A percentile compares a stretch with the other conserved stretches of the same genome.
Conservation (phyloP, 2,113 vertebrate genomes). For the Thunnus thynnus region DNA sequence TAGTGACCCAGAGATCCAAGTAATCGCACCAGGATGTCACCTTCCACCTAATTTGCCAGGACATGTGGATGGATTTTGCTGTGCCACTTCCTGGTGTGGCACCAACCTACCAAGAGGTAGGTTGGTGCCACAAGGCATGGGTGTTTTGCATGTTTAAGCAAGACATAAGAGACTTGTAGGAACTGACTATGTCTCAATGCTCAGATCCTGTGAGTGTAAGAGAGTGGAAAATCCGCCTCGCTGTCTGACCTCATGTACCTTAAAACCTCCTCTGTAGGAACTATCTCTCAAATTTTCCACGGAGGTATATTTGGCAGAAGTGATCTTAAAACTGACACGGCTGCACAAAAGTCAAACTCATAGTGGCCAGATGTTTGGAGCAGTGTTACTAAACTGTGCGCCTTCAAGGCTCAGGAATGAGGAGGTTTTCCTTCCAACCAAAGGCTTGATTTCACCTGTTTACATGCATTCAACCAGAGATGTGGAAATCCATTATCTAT, state of each 20-base stretch:
- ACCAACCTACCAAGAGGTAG: too few relatives aligned
- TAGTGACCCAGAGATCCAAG: too few relatives aligned
- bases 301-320: slow-evolving; percentile 55
- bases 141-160: neutral
- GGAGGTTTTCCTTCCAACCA: slow-evolving; percentile 17
- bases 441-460: slow-evolving; percentile 13
- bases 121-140: too few relatives aligned
- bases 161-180: neutral
- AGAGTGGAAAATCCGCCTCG: slow-evolving; percentile 45
- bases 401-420: slow-evolving; percentile 1
- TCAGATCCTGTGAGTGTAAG: slow-evolving; percentile 32
- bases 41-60: too few relatives aligned
- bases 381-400: slow-evolving; percentile 16
- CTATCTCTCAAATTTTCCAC: slow-evolving; percentile 62
- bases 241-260: slow-evolving; percentile 57
- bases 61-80: too few relatives aligned
- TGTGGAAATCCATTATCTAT: too few relatives aligned
- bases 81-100: too few relatives aligned
- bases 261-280: slow-evolving; percentile 41
- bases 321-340: slow-evolving; percentile 20
- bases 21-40: too few relatives aligned
- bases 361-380: slow-evolving; percentile 38
- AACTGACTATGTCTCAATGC: slow-evolving; percentile 7
- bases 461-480: neutral
- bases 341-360: slow-evolving; percentile 49